Evolutionary conservation across 2,888 invertebrate genomes (phyloP), one percentile per base, ranked within the genome.

Genomic region (Pseudococcus viburni): DNA sequence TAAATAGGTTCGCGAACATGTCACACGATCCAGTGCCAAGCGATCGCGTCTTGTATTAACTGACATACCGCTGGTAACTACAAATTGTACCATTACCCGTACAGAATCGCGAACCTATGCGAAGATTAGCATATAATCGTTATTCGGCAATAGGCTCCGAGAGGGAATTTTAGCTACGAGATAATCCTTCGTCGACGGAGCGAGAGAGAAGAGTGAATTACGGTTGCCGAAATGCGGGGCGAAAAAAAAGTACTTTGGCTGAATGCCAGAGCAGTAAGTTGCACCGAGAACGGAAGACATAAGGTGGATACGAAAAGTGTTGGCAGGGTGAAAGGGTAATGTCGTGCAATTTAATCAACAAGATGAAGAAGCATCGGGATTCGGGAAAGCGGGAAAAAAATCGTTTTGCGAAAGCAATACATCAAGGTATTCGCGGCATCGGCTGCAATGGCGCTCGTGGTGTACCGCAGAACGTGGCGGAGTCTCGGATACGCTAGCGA

Each of bases 301-400:
- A 73, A 33, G 39, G n/a, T 33, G 33, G 33, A 17, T 73, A 59
- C 19, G 59, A 59, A 59, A 59, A 59, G 59, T 19, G 19, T 19
- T 59, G 19, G 19, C 73, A n/a, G 26, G 73, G 73, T 26, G 73
- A 73, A 73, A 73, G 39, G 73, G 73, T 73, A 73, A 73, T 73
- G 73, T 17, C 33, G 73, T 73, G 73, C 80, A 80, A 80, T 80
- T 80, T 80, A 80, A 80, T 80, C 80, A 80, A 80, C 80, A 80
- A 42, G n/a, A 42, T 11, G 80, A 42, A n/a, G 42, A 80, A 80
- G 15, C n/a, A 39, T 11, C 12, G 17, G 26, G 26, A 33, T 8
- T 11, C 12, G 17, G 26, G 26, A 33, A 33, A 33, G 26, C 26
- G 26, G 26, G 77, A 26, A 42, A 80, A 80, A 80, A 80, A 42